Evolutionary conservation across 2,113 vertebrate species (phyloP), one percentile per base, ranked within the genome.

Genomic region (Dicaeum eximium): DNA sequence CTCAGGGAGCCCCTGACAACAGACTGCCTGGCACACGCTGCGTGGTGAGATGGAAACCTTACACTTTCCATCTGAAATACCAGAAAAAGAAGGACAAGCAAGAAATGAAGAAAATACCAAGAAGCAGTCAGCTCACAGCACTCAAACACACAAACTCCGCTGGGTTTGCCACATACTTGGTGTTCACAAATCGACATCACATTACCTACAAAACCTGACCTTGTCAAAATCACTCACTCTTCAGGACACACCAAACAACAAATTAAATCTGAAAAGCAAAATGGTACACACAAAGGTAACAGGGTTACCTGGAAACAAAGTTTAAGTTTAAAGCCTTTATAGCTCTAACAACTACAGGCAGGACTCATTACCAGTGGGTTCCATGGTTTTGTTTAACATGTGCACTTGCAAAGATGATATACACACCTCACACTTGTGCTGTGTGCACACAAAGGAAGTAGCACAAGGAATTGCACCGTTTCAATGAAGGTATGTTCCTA

Each of bases 331-430:
- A 60, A 87, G 50, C 30, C 15, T 62, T 91, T 53, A 19, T 6
- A 86, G 25, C 10, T 45, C 60, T 54, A 75, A 56, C 15, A 90
- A 2, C 31, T 84, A 69, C 20, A 72, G 13, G 13, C 23, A 48
- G 44, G n/a, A 33, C 7, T 54, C 27, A 31, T 24, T 44, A 64
- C 47, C 53, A 54, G n/a, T 3, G 13, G 10, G 1, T n/a, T 73
- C 21, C 6, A 1, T 14, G 10, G 12, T 60, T 37, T 37, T 80
- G n/a, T 53, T 64, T n/a, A 3, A 9, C 13, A 13, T 0, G 0
- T 27, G 9, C 35, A 28, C 21, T 81, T 66, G 11, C 19, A 37
- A 40, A 89, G 33, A 35, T 3, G 13, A 35, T 14, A 42, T 2
- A 61, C 4, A 11, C 7, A 42, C 7, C 27, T 66, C 58, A 7